Evolutionary conservation across 1,140 invertebrate genomes (phyloP), one percentile per base, ranked within the genome.

Genomic region (Nylanderia fulva): DNA sequence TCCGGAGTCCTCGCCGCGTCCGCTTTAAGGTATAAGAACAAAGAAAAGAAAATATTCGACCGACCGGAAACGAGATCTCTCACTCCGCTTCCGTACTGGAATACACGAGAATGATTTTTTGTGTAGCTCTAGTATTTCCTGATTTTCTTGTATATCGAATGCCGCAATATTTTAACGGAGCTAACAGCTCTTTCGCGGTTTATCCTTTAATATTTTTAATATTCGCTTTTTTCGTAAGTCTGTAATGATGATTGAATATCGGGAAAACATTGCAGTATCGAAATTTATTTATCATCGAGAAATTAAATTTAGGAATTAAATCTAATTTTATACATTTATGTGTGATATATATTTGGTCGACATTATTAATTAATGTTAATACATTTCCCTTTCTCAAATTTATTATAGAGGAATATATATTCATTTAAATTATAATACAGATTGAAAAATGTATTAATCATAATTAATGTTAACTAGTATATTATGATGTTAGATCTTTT

Each of bases 41-140:
- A 83, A 72, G 80, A 36, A 66, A 79, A 84, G 60, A 84, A 85
- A 79, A 86, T 42, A 85, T 24, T 79, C 72, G 36, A 33, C 36
- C 68, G 29, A 56, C 64, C 75, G 87, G 82, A 87, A 56, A 63
- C 71, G 71, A 85, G 27, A 66, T 58, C 24, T 24, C 52, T 15
- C 15, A 42, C 42, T 63, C 21, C 33, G 29, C 56, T 76, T 84
- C 56, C 58, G 42, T 24, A 42, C 24, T n/a, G 54, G 33, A 7
- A 69, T 69, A 56, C 36, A 63, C 33, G 63, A 56, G 33, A 36
- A 80, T 39, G 64, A 69, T 80, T 42, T 56, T 80, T 33, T 48
- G 18, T 79, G 75, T 56, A 21, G 48, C 24, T 56, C 9, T 1
- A 27, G 63, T 15, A n/a, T 24, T 27, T 69, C 18, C 6, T 80